Conservation (phyloP, 2,797 vertebrate species). For the Buphagus erythrorhynchus region DNA sequence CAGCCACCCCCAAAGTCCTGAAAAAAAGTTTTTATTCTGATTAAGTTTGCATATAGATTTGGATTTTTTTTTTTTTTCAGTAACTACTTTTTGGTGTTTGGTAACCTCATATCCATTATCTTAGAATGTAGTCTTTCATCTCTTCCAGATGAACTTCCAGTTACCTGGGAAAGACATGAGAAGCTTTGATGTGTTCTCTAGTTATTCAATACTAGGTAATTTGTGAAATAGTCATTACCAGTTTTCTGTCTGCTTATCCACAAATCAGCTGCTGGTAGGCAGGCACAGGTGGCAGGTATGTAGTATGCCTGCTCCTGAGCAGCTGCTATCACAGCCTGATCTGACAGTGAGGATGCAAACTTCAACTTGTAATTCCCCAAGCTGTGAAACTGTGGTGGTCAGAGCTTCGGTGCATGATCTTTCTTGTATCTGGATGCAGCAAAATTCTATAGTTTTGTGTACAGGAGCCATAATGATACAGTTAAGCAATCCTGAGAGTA, state of each 20-base stretch:
- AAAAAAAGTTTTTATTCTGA: background rate
- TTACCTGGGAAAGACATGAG: background rate
- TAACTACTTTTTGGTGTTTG: background rate
- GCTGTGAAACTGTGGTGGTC: background rate
- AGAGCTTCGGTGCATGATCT: background rate
- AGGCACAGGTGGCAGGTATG: background rate
- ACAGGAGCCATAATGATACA: background rate
- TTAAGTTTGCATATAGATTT: background rate
- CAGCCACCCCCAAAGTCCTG: background rate
- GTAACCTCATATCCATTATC: background rate
- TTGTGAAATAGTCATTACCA: background rate
- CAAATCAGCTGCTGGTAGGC: background rate
- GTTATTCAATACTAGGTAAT: background rate
- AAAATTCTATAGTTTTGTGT: background rate
- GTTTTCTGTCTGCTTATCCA: background rate
- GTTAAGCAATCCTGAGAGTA: background rate
- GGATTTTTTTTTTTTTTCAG: background rate
- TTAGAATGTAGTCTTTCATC: background rate
- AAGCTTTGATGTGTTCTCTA: background rate
- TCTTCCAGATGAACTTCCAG: background rate
- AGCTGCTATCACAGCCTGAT: background rate
- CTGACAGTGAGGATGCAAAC: background rate
- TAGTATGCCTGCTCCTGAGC: background rate
- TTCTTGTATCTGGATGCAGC: background rate
- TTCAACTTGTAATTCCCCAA: background rate